These are phyloP conservation scores for Aphrophora alni DNA, from an alignment of 2,888 invertebrate genomes.

Conservation along the genomic window DNA sequence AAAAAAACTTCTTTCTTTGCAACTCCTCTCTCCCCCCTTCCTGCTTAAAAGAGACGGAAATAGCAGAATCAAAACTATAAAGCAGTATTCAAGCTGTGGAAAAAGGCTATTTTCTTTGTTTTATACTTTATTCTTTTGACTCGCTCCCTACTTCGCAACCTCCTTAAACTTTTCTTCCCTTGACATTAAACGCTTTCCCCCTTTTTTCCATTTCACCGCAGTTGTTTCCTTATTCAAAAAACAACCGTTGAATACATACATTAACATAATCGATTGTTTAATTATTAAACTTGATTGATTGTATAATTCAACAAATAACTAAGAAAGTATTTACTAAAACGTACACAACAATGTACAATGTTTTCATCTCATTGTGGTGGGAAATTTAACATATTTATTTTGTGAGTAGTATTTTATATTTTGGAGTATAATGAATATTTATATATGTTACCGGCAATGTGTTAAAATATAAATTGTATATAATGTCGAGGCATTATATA, in stretches of 20 bases:
- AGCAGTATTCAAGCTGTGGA: slow-evolving; percentile 37
- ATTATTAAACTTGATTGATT: neutral
- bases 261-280: neutral
- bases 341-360: too few relatives aligned
- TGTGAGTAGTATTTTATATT: too few relatives aligned
- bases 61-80: slow-evolving; percentile 41
- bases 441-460: too few relatives aligned
- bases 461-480: too few relatives aligned
- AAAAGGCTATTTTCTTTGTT: slow-evolving; percentile 42
- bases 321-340: too few relatives aligned
- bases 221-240: neutral
- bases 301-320: too few relatives aligned
- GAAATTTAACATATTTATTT: too few relatives aligned
- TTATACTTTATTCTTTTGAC: slow-evolving; percentile 37
- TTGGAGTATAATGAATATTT: too few relatives aligned
- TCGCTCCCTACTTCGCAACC: slow-evolving; percentile 15
- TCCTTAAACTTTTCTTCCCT: slow-evolving; percentile 38
- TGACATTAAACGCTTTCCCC: slow-evolving; percentile 32
- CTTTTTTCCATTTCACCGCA: neutral
- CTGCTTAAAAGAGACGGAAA: slow-evolving; percentile 16
- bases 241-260: neutral
- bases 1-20: slow-evolving; percentile 23
- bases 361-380: too few relatives aligned
- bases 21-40: neutral
- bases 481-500: too few relatives aligned